phyloP scores from a whole-genome alignment of 1,140 invertebrate genomes.

The Macrotrachela quadricornifera region DNA sequence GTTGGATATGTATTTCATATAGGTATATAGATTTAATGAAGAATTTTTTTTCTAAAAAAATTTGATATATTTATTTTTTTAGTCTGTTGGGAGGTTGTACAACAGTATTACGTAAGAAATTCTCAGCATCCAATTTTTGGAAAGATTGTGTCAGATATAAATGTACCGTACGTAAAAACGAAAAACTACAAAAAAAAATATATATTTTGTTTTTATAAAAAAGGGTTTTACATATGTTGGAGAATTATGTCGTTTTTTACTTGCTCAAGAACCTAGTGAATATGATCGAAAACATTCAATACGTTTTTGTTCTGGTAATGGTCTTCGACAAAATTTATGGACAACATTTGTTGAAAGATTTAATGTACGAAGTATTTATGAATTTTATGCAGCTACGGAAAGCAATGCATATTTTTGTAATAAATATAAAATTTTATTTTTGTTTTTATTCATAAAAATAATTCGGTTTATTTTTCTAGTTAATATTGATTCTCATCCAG shows the following conservation, averaged over 20 bases:
- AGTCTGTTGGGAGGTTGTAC: constrained; percentile 54
- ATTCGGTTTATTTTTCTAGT: too few relatives aligned
- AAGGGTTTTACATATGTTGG: constrained; percentile 55
- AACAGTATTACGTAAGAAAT: constrained; percentile 66
- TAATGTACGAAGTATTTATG: constrained; percentile 55
- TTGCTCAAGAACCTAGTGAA: constrained; percentile 53
- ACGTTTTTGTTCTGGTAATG: constrained; percentile 77
- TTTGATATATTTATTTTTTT: too few relatives aligned
- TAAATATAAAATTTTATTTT: not conserved
- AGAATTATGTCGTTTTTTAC: constrained; percentile 87
- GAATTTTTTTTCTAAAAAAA: too few relatives aligned
- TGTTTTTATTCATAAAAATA: too few relatives aligned
- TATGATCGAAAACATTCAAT: constrained; percentile 64
- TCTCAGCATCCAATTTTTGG: constrained; percentile 85
- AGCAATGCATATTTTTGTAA: constrained; percentile 40
- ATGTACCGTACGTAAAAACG: constrained; percentile 52
- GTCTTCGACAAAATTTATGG: constrained; percentile 85
- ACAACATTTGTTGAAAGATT: constrained; percentile 67
- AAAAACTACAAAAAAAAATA: too few relatives aligned
- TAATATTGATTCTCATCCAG: constrained; percentile 52
- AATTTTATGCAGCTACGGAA: constrained; percentile 94
- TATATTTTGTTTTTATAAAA: not conserved
- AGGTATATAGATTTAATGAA: too few relatives aligned
- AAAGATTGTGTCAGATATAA: constrained; percentile 77
- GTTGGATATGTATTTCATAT: too few relatives aligned